phyloP scores from a whole-genome alignment of 53 echinoderm and acorn worm genomes.

The Glandiceps talaboti region DNA sequence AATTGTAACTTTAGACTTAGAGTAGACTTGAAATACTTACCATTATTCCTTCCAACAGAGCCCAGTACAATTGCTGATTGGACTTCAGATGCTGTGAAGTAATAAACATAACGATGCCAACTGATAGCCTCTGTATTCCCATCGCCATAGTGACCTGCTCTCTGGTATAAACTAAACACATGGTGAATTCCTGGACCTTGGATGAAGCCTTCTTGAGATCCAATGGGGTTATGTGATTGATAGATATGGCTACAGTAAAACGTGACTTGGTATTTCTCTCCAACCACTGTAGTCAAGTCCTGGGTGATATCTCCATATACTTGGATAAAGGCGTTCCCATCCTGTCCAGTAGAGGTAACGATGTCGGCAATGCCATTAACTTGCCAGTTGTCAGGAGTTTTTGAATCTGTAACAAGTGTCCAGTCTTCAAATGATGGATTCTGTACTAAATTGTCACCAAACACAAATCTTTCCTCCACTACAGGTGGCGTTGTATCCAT shows the following conservation, averaged over 20 bases:
- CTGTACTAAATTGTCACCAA: constrained; percentile 17
- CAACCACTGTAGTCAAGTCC: constrained; percentile 8
- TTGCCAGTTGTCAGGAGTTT: background rate
- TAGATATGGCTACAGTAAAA: constrained; percentile 18
- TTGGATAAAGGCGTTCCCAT: constrained; percentile 15
- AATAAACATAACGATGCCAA: constrained; percentile 32
- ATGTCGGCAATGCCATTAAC: constrained; percentile 3
- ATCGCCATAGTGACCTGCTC: constrained; percentile 3
- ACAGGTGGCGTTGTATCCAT: constrained; percentile 23
- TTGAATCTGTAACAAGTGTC: background rate
- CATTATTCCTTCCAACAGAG: constrained; percentile 24
- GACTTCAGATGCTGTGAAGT: constrained; percentile 25
- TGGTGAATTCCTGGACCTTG: constrained; percentile 28
- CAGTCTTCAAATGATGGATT: constrained; percentile 37
- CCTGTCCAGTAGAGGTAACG: background rate
- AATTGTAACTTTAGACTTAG: too few species aligned
- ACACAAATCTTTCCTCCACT: background rate
- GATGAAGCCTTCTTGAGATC: constrained; percentile 36
- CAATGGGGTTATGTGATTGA: constrained; percentile 13
- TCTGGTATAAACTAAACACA: constrained; percentile 27
- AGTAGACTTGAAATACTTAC: too few species aligned
- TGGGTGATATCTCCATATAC: constrained; percentile 23
- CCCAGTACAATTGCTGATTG: constrained; percentile 15
- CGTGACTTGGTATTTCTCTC: constrained; percentile 19
- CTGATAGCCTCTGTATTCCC: background rate